Base-by-base conservation (phyloP, 2,888 invertebrate genomes). In the Xanthorhoe designata region DNA sequence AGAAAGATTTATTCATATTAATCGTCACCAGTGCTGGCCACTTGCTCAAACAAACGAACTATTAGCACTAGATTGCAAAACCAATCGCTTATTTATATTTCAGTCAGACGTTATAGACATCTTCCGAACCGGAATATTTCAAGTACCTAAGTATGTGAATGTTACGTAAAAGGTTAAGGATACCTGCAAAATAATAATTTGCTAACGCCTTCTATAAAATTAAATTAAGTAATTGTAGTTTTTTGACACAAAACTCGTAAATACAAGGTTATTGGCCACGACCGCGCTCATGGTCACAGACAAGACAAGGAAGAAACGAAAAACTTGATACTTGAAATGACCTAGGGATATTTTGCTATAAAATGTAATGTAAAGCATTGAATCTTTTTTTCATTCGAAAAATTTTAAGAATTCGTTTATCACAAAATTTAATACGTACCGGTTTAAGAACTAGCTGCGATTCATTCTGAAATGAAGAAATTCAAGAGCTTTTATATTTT, bases 241-340 rank as follows among this genome's bases (percentile, higher is more conserved):
- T 50, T 50, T 50, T 9, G 49, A 9, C 17, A 17, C 18, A 0
- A 17, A 32, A 32, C 32, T 32, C 32, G 32, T 13, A 57, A 52
- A 60, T 42, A 24, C 52, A 60, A 60, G 60, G 60, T 60, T 2
- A 45, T 52, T 53, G 18, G 29, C 17, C 52, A 8, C 52, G 17
- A 18, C 18, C 32, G 47, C 7, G 35, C 45, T 35, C 66, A 66
- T 52, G 71, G 71, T 64, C 66, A 57, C 42, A 38, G 63, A 61
- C 64, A 51, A 38, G 63, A 61, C 64, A 51, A 64, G 71, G 68
- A 68, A 66, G 64, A 17, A 62, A 54, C 10, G 49, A 42, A 64
- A 67, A 64, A 47, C 50, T 52, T 52, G 51, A 47, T 47, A 7
- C 3, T 47, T 6, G 15, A 15, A 47, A 8, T 47, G 15, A 47